Base-by-base conservation (phyloP, 2,797 vertebrate genomes). In the Ptychadena robeensis region DNA sequence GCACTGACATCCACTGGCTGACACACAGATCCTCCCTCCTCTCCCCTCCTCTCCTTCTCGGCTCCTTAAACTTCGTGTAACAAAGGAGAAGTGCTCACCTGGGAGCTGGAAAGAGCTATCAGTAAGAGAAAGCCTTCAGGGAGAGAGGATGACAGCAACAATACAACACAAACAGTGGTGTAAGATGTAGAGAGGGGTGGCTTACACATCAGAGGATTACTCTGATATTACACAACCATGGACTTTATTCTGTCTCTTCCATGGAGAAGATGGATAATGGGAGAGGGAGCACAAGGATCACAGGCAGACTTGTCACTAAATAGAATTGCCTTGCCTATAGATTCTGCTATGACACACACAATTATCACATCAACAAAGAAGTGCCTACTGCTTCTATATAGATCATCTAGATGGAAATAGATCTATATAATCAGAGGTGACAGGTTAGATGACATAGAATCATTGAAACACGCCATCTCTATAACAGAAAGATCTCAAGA, bases 1-100 rank as follows among this genome's bases (percentile, higher is more conserved):
- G 70, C 59, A 31, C 82, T 80, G 64, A 48, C 82, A 85, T 37
- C 63, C 77, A 79, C 64, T 40, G 82, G 74, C 72, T 69, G 63
- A 80, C 44, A 68, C 34, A 67, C 12, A 79, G 70, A 84, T 69
- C 81, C 83, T 86, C 89, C 72, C 85, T 2, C 18, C 11, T 63
- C 14, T 53, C 40, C 34, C 30, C n/a, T 14, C 6, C 32, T 27
- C 66, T 4, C 37, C 12, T 25, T 32, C 32, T 57, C 57, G 61
- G 69, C 28, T 38, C 81, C 71, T 63, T 85, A 89, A 91, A 91
- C 87, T 91, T 90, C 89, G 86, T 77, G 66, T 37, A 27, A 85
- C 83, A 88, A 87, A 72, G 85, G 89, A 89, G 89, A 82, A 86
- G 75, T 84, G 84, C 11, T 78, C 86, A 88, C 86, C 88, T 87